These are phyloP conservation scores for Paralichthys olivaceus DNA, from an alignment of 2,113 vertebrate species.

Conservation along the genomic window DNA sequence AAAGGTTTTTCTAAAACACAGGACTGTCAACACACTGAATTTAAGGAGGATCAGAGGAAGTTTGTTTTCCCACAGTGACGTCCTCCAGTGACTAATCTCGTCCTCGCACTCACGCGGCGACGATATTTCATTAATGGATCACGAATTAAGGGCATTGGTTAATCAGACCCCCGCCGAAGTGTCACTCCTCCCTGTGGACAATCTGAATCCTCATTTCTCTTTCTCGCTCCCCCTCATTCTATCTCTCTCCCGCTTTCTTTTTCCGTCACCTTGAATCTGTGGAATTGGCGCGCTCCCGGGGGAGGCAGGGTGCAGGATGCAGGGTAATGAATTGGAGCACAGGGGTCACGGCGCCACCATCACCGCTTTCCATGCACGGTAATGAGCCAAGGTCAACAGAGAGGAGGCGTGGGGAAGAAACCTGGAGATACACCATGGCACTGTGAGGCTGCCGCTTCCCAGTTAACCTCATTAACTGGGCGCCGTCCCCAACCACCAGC, in stretches of 20 bases:
- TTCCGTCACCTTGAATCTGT: slow-evolving; percentile 52
- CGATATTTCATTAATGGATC: slow-evolving; percentile 15
- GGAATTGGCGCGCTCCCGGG: slow-evolving; percentile 10
- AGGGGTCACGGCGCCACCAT: slow-evolving; percentile 42
- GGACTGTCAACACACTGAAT: not conserved
- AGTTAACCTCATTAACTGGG: slow-evolving; percentile 67
- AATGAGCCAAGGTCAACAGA: slow-evolving; percentile 61
- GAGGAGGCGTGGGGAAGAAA: slow-evolving; percentile 21
- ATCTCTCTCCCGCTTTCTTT: not conserved
- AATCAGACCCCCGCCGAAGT: slow-evolving; percentile 29
- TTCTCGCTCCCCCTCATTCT: not conserved
- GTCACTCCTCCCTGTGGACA: slow-evolving; percentile 11
- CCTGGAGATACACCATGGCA: not conserved
- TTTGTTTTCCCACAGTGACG: not conserved
- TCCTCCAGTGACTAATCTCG: not conserved
- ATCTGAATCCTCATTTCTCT: not conserved
- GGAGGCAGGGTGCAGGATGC: slow-evolving; percentile 39
- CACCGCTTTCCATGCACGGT: slow-evolving; percentile 43
- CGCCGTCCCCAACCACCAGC: slow-evolving; percentile 25
- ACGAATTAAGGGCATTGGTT: slow-evolving; percentile 31
- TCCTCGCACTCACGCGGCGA: not conserved
- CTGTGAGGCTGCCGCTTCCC: slow-evolving; percentile 9
- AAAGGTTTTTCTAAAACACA: not conserved
- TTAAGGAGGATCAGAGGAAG: not conserved
- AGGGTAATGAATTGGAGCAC: slow-evolving; percentile 67